A percentile compares a stretch with the other conserved stretches of the same genome.
phyloP scores from a whole-genome alignment of 2,113 vertebrate species.

The Gulo gulo region DNA sequence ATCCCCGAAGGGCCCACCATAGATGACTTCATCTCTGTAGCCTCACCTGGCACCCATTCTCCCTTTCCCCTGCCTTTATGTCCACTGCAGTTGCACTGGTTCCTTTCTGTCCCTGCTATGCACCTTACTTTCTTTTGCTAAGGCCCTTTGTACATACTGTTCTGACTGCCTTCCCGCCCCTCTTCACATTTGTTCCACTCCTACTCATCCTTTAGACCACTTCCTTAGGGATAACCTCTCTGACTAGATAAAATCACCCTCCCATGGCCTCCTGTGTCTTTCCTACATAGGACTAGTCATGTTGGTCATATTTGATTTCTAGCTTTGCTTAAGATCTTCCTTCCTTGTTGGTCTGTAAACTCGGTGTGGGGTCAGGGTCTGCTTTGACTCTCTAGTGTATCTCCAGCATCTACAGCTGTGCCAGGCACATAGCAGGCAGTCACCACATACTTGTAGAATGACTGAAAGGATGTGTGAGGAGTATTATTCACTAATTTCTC shows the following conservation, averaged over 20 bases:
- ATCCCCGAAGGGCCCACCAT: not conserved
- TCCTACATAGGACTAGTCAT: not conserved
- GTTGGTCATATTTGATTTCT: not conserved
- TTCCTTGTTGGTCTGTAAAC: not conserved
- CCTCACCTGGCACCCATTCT: not conserved
- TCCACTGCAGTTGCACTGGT: not conserved
- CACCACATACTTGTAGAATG: not conserved
- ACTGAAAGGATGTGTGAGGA: not conserved
- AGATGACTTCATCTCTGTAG: not conserved
- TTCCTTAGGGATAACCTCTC: not conserved
- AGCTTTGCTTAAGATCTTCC: not conserved
- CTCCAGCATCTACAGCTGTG: not conserved
- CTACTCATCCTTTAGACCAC: not conserved
- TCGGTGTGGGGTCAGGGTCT: not conserved
- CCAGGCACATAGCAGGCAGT: accelerated
- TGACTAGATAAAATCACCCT: not conserved
- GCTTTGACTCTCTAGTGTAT: not conserved
- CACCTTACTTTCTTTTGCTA: not conserved
- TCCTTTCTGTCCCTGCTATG: not conserved
- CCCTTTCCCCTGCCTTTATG: not conserved
- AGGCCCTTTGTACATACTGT: not conserved
- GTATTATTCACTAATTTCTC: not conserved
- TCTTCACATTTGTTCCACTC: not conserved
- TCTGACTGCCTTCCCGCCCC: not conserved
- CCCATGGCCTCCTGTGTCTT: not conserved